Evolutionary conservation across 64 coral and sea anemone species (phyloP).

Genomic region (Actinia equina): DNA sequence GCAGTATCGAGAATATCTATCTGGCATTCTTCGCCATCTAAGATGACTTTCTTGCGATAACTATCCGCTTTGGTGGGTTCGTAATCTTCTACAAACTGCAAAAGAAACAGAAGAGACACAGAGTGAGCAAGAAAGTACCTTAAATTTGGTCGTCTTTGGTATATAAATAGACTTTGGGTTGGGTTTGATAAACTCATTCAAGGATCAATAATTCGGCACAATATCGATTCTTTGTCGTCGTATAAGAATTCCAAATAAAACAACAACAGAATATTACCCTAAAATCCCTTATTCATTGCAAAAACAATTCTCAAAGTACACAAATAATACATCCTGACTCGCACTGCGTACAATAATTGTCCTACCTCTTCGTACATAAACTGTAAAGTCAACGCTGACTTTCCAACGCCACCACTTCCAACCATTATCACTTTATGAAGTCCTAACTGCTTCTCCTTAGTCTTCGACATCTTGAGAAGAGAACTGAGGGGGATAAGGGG

Average conservation of each 20-base stretch:
- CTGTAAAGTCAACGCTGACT: slow-evolving; percentile 93
- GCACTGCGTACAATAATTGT: not conserved
- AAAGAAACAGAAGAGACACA: slow-evolving; percentile 11
- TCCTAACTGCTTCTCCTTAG: slow-evolving; percentile 95
- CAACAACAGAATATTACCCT: not conserved
- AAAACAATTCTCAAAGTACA: not conserved
- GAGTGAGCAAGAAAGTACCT: not conserved
- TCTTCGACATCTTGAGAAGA: slow-evolving; percentile 84
- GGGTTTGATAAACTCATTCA: not conserved
- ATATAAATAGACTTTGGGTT: not conserved
- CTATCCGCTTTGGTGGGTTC: slow-evolving; percentile 98
- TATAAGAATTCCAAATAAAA: not conserved
- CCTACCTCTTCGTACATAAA: slow-evolving; percentile 99
- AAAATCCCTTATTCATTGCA: not conserved
- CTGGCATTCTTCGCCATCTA: slow-evolving; percentile 98
- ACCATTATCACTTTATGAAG: slow-evolving; percentile 99
- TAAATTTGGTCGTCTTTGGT: no score
- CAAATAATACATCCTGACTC: not conserved
- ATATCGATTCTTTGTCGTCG: not conserved
- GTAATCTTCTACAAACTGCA: slow-evolving; percentile 98
- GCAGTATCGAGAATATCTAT: slow-evolving; percentile 98
- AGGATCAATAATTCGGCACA: not conserved
- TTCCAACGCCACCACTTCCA: slow-evolving; percentile 97
- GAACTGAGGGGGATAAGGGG: not conserved
- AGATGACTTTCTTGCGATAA: slow-evolving; percentile 91